A percentile compares a stretch with the other conserved stretches of the same genome.
phyloP scores from a whole-genome alignment of 2,888 invertebrate genomes.

The Athetis lepigone region DNA sequence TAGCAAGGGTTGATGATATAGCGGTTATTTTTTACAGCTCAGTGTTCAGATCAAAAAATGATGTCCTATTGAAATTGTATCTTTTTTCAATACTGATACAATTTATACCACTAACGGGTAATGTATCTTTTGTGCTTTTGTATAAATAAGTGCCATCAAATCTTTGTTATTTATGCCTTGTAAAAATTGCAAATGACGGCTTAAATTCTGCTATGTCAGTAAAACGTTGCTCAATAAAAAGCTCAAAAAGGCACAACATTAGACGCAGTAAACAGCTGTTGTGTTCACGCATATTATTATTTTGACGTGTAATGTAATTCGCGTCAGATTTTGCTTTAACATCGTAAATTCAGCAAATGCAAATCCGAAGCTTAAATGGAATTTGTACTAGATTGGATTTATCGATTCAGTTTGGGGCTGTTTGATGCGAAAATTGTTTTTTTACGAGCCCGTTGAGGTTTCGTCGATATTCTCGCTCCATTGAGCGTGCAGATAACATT shows the following conservation, averaged over 20 bases:
- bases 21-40: slow-evolving; percentile 18
- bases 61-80: neutral
- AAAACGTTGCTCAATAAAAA: slow-evolving; percentile 16
- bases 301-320: slow-evolving; percentile 27
- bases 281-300: slow-evolving; percentile 32
- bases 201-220: neutral
- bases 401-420: slow-evolving; percentile 48
- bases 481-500: slow-evolving; percentile 46
- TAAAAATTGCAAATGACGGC: slow-evolving; percentile 3
- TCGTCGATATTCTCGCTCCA: slow-evolving; percentile 36
- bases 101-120: too few species aligned
- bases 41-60: too few species aligned
- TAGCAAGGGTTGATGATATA: neutral
- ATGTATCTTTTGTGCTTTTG: neutral
- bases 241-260: slow-evolving; percentile 1
- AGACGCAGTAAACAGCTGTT: slow-evolving; percentile 24
- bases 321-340: slow-evolving; percentile 37
- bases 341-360: slow-evolving; percentile 53
- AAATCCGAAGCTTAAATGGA: slow-evolving; percentile 57
- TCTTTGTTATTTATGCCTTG: neutral
- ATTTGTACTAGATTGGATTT: slow-evolving; percentile 57
- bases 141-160: too few species aligned
- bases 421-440: slow-evolving; percentile 57
- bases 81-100: too few species aligned
- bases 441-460: slow-evolving; percentile 43